Evolutionary conservation across 2,888 invertebrate genomes (phyloP), one percentile per base, ranked within the genome.

Genomic region (Orthosia incerta): DNA sequence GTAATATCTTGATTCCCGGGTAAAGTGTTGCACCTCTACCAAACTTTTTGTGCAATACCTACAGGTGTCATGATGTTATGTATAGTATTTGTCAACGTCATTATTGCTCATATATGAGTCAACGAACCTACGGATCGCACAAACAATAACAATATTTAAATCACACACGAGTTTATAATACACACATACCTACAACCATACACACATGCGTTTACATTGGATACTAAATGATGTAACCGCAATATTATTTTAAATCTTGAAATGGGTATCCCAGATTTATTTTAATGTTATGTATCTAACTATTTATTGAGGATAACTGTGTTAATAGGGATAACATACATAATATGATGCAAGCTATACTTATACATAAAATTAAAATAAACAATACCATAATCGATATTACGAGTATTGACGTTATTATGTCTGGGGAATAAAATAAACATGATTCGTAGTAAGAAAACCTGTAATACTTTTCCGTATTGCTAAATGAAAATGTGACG

Each of bases 11-110:
- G 39, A 39, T 39, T 1, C 39, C 4, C 9, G 39, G 2, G 39
- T 39, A 39, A 39, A 39, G 39, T 39, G 1, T 39, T 39, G 39
- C 39, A 39, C 1, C 9, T 9, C 39, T 39, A 9, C 39, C 39
- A 39, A 39, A 39, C 9, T 9, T 39, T 39, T 39, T 39, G 39
- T 7, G 39, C 39, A 39, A 39, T 39, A n/a, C n/a, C n/a, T n/a
- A 39, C 39, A 39, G 39, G 39, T 9, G 39, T 39, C 9, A 9
- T 39, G 39, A 39, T 39, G 9, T 39, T 39, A 39, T 39, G 39
- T 23, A n/a, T 64, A 62, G n/a, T 67, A 64, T 64, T 55, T 50
- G 57, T 23, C 55, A 45, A 76, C 64, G 76, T 76, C 76, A 67
- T 60, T 20, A 67, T 60, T 20, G 16, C n/a, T 55, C 12, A 31